Evolutionary conservation across 2,888 invertebrate genomes (phyloP).

Genomic region (Craniophora ligustri): DNA sequence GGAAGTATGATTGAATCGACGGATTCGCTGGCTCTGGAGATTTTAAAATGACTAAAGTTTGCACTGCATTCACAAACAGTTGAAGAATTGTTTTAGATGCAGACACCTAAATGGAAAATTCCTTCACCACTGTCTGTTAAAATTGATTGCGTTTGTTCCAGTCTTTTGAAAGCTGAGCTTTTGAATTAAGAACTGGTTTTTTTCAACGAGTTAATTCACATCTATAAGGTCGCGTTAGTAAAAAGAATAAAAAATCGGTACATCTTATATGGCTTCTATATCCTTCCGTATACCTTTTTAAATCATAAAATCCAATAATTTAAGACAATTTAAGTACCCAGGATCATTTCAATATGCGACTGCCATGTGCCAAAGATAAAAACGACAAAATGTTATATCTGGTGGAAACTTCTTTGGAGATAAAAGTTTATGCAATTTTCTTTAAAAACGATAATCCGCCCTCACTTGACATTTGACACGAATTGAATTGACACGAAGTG

Average conservation of each 20-base stretch:
- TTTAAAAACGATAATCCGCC: constrained; percentile 13
- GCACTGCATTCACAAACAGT: constrained; percentile 44
- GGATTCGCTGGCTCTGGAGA: constrained; percentile 47
- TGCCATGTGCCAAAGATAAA: constrained; percentile 31
- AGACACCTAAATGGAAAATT: constrained; percentile 41
- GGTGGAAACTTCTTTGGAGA: constrained; percentile 31
- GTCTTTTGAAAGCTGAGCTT: constrained; percentile 24
- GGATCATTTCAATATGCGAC: constrained; percentile 35
- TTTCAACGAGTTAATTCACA: no score
- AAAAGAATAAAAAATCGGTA: no score
- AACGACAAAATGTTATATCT: constrained; percentile 32
- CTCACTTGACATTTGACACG: no score
- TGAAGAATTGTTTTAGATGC: constrained; percentile 38
- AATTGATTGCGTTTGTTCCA: constrained; percentile 32
- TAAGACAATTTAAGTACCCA: background rate
- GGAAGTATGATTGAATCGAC: constrained; percentile 54
- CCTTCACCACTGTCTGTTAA: constrained; percentile 28
- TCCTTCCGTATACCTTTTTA: no score
- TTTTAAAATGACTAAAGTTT: constrained; percentile 54
- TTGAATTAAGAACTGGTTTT: constrained; percentile 15
- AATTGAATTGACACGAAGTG: constrained; percentile 48
- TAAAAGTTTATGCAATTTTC: constrained; percentile 40
- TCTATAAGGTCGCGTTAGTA: no score
- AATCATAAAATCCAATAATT: no score
- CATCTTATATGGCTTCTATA: no score